phyloP scores from a whole-genome alignment of 2,113 vertebrate species.

The Xiphorhynchus elegans region DNA sequence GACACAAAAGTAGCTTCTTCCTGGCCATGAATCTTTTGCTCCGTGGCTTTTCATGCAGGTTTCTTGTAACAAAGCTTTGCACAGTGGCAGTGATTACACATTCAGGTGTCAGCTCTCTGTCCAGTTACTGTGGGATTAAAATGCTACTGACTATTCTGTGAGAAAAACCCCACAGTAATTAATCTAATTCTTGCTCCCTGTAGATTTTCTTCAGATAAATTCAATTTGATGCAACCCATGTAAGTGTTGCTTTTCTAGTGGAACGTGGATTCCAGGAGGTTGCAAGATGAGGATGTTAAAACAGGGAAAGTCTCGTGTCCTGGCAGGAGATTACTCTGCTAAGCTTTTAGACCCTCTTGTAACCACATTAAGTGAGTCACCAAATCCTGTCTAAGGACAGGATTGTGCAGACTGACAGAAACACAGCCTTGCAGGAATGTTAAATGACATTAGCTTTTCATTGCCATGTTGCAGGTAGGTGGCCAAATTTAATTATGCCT shows the following conservation, averaged over 20 bases:
- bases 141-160: not conserved
- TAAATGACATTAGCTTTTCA: not conserved
- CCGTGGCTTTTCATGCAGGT: not conserved
- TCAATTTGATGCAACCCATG: not conserved
- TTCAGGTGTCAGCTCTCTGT: not conserved
- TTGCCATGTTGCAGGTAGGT: not conserved
- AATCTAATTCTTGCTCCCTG: not conserved
- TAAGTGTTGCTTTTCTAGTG: not conserved
- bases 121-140: not conserved
- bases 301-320: not conserved
- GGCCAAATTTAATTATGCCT: not conserved
- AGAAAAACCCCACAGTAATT: not conserved
- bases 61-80: not conserved
- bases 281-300: not conserved
- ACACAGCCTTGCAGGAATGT: not conserved
- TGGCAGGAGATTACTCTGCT: slow-evolving; percentile 5
- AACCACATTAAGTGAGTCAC: slow-evolving; percentile 41
- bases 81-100: not conserved
- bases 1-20: not conserved
- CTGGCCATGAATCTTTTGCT: not conserved
- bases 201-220: not conserved
- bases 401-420: not conserved
- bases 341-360: slow-evolving; percentile 36
- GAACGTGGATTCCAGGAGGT: not conserved
- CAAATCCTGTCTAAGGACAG: slow-evolving; percentile 39